Evolutionary conservation across 2,797 vertebrate genomes (phyloP).

Genomic region (Garrulus glandarius): DNA sequence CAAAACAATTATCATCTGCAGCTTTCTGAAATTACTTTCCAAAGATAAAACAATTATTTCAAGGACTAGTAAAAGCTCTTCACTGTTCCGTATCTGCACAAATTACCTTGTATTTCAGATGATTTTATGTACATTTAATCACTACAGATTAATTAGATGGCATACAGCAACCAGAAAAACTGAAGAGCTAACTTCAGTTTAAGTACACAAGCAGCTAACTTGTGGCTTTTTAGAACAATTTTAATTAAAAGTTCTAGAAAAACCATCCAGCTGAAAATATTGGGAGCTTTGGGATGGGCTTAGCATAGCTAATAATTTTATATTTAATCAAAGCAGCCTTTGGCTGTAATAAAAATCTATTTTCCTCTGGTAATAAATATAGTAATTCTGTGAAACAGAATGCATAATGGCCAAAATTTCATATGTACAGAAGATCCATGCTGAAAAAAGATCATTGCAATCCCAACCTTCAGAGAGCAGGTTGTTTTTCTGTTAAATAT

Average conservation of each 20-base stretch:
- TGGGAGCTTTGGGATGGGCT: conserved; percentile 75
- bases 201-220: conserved; percentile 73
- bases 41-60: conserved; percentile 63
- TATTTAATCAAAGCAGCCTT: conserved; percentile 79
- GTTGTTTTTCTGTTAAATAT: conserved; percentile 44
- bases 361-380: conserved; percentile 75
- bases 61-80: conserved; percentile 66
- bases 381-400: conserved; percentile 71
- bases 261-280: conserved; percentile 78
- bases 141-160: conserved; percentile 79
- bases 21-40: conserved; percentile 68
- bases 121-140: conserved; percentile 78
- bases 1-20: conserved; percentile 68
- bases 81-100: conserved; percentile 69
- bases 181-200: conserved; percentile 75
- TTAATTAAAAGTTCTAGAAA: conserved; percentile 83
- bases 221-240: conserved; percentile 76
- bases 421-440: conserved; percentile 10
- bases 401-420: conserved; percentile 63
- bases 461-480: background rate
- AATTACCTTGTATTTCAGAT: conserved; percentile 72
- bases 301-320: conserved; percentile 82
- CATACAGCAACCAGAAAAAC: conserved; percentile 72
- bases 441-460: conserved; percentile 20
- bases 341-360: conserved; percentile 80